A percentile compares a stretch with the other conserved stretches of the same genome.
Conservation (phyloP, 1,140 invertebrate species). For the Drosophila serrata region DNA sequence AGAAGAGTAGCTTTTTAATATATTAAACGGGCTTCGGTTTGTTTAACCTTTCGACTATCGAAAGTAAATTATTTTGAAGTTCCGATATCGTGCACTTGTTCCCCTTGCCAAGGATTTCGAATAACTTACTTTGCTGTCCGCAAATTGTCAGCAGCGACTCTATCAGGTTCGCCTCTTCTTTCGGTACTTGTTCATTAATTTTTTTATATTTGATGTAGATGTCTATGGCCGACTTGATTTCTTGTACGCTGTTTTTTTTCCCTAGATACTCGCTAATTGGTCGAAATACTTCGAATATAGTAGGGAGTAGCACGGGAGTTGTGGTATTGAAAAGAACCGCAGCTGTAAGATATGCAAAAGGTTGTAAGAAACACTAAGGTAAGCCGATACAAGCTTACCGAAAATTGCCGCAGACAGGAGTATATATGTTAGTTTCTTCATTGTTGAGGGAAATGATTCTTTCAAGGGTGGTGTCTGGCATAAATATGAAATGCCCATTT, state of each 20-base stretch:
- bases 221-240: not conserved
- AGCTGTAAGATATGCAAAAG: not conserved
- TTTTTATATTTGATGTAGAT: not conserved
- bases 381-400: not conserved
- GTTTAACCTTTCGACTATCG: not conserved
- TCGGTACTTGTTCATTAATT: not conserved
- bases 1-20: not conserved
- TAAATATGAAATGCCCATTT: not conserved
- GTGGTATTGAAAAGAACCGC: not conserved
- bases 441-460: not conserved
- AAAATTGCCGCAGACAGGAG: not conserved
- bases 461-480: not conserved
- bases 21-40: not conserved
- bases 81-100: not conserved
- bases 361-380: not conserved
- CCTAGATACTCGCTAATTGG: rapidly evolving
- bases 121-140: not conserved
- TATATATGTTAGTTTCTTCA: not conserved
- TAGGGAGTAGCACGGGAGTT: not conserved
- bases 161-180: not conserved
- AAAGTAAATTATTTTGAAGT: not conserved
- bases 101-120: no score
- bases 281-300: not conserved
- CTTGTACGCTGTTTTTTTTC: no score
- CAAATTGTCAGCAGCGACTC: not conserved